Percentiles rank a stretch among this genome's conserved stretches.
phyloP scores from a whole-genome alignment of 2,888 invertebrate species.

The Chloroclysta siterata region DNA sequence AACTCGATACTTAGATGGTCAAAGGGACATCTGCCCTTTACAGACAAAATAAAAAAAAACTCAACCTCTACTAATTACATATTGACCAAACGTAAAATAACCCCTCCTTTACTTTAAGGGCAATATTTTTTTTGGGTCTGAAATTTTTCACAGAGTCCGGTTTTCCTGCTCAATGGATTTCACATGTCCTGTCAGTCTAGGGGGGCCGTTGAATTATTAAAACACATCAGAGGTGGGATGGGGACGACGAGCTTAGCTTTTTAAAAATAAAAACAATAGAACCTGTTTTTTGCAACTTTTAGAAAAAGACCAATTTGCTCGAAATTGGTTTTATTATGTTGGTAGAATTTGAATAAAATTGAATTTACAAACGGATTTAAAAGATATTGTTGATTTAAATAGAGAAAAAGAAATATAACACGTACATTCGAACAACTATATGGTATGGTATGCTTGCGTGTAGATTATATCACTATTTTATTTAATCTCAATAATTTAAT shows the following conservation, averaged over 20 bases:
- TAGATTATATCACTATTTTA: too few relatives aligned
- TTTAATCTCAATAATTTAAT: too few relatives aligned
- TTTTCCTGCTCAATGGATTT: conserved; percentile 71
- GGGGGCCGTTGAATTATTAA: conserved; percentile 38
- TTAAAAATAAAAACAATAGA: too few relatives aligned
- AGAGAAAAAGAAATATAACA: too few relatives aligned
- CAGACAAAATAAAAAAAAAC: neutral
- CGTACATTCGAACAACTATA: too few relatives aligned
- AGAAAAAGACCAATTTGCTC: too few relatives aligned
- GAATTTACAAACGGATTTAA: too few relatives aligned
- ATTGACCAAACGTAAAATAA: conserved; percentile 16
- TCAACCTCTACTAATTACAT: conserved; percentile 11
- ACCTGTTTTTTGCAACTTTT: too few relatives aligned
- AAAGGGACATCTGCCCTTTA: neutral
- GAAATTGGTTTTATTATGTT: too few relatives aligned
- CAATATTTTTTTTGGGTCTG: conserved; percentile 21
- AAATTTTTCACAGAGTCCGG: conserved; percentile 45
- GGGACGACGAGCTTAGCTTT: neutral
- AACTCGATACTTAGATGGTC: neutral
- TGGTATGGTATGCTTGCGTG: too few relatives aligned
- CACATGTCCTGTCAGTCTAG: conserved; percentile 67
- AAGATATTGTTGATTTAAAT: too few relatives aligned
- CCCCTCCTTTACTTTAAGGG: conserved; percentile 3
- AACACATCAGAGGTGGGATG: conserved; percentile 1
- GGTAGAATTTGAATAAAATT: too few relatives aligned